A percentile compares a stretch with the other conserved stretches of the same genome.
phyloP scores from a whole-genome alignment of 2,888 invertebrate genomes.

The Ichneumoninae sp. region DNA sequence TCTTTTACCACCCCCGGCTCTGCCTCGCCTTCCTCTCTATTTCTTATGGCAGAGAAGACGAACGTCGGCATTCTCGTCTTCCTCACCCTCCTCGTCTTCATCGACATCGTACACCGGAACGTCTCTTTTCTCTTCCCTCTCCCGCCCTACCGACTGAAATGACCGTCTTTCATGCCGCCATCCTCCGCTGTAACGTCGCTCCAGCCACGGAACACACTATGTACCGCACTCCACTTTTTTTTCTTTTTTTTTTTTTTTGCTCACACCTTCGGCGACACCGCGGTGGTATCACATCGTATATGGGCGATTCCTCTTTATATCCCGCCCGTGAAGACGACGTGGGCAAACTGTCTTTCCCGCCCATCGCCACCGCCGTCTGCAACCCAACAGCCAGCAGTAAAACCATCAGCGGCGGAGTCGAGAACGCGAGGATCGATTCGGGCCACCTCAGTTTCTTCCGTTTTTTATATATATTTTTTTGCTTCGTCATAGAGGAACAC shows the following conservation, averaged over 20 bases:
- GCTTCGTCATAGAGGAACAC: no score
- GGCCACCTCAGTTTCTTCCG: slow-evolving; percentile 19
- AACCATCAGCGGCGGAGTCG: slow-evolving; percentile 18
- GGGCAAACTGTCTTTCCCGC: slow-evolving; percentile 25
- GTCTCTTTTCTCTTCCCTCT: slow-evolving; percentile 42
- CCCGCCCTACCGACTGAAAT: slow-evolving; percentile 47
- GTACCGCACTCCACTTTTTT: slow-evolving; percentile 20
- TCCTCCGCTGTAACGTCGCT: slow-evolving; percentile 24
- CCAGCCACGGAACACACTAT: slow-evolving; percentile 8
- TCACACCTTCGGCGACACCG: slow-evolving; percentile 36
- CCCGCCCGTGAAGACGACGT: slow-evolving; percentile 46
- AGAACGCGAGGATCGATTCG: slow-evolving; percentile 36
- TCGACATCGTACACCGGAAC: slow-evolving; percentile 49
- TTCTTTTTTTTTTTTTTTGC: slow-evolving; percentile 23
- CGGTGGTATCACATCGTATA: slow-evolving; percentile 49
- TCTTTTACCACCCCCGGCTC: not conserved
- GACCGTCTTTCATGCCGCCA: slow-evolving; percentile 58
- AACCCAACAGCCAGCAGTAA: slow-evolving; percentile 12
- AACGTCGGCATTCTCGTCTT: slow-evolving; percentile 44
- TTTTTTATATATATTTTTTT: not conserved
- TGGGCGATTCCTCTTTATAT: slow-evolving; percentile 61
- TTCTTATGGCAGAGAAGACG: slow-evolving; percentile 24
- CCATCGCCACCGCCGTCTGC: slow-evolving; percentile 20
- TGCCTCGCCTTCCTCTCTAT: slow-evolving; percentile 19
- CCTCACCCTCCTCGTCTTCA: slow-evolving; percentile 31